phyloP scores from a whole-genome alignment of 2,888 invertebrate genomes.

The Torymus aiolomorphi region DNA sequence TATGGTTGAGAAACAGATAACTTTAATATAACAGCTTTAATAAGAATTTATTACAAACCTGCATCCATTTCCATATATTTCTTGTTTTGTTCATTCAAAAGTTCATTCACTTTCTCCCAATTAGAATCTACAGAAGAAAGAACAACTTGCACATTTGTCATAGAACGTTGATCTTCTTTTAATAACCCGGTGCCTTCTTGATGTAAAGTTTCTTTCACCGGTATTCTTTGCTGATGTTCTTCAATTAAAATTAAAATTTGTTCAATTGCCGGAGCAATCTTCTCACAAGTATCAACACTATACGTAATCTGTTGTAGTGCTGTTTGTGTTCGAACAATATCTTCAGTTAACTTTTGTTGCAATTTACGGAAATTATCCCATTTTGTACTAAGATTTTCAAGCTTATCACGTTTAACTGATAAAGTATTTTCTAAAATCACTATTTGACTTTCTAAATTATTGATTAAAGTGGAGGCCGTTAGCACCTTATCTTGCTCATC shows the following conservation, averaged over 20 bases:
- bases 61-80: conserved; percentile 85
- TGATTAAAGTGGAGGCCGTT: conserved; percentile 84
- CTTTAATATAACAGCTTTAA: not conserved
- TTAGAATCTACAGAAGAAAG: conserved; percentile 86
- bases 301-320: conserved; percentile 79
- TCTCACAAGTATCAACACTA: conserved; percentile 75
- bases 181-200: conserved; percentile 87
- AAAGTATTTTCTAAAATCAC: conserved; percentile 83
- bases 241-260: conserved; percentile 78
- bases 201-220: conserved; percentile 84
- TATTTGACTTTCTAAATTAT: conserved; percentile 84
- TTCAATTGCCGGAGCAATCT: conserved; percentile 76
- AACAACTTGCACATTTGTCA: conserved; percentile 87
- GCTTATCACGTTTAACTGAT: conserved; percentile 81
- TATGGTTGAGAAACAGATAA: not conserved
- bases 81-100: conserved; percentile 84
- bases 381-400: conserved; percentile 84
- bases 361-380: conserved; percentile 87
- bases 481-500: conserved; percentile 85
- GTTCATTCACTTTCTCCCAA: conserved; percentile 87
- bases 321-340: conserved; percentile 80
- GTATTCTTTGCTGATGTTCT: conserved; percentile 79
- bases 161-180: conserved; percentile 88
- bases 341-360: conserved; percentile 83
- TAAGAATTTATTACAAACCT: conserved; percentile 27